Percentiles rank a stretch among this genome's conserved stretches.
phyloP scores from a whole-genome alignment of 1,140 invertebrate genomes.

The Delia radicum region DNA sequence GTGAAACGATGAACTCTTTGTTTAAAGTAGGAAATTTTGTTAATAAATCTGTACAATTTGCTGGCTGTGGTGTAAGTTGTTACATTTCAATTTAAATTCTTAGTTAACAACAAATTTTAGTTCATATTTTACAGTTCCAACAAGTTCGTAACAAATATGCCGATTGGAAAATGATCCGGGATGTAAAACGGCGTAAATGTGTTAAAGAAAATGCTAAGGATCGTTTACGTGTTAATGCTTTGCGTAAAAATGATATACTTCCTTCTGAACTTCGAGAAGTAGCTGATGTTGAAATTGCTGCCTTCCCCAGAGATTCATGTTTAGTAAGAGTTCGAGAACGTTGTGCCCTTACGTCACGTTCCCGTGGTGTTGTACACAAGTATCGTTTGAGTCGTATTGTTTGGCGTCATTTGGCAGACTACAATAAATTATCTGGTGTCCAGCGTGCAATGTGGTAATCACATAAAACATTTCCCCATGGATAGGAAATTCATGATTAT shows the following conservation, averaged over 20 bases:
- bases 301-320: constrained; percentile 74
- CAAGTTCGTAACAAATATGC: constrained; percentile 72
- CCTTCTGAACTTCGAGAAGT: constrained; percentile 74
- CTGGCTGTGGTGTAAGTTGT: constrained; percentile 47
- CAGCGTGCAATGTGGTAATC: constrained; percentile 82
- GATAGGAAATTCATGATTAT: too few relatives aligned
- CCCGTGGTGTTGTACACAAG: constrained; percentile 69
- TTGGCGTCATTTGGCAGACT: constrained; percentile 84
- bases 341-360: constrained; percentile 77
- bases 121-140: constrained; percentile 57
- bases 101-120: neutral
- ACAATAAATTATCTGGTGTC: constrained; percentile 85
- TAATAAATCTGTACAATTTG: constrained; percentile 44
- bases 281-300: constrained; percentile 72
- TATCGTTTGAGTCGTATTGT: constrained; percentile 87
- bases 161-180: constrained; percentile 77
- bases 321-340: constrained; percentile 66
- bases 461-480: too few relatives aligned
- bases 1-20: constrained; percentile 41
- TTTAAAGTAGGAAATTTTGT: constrained; percentile 39
- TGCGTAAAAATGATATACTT: constrained; percentile 79
- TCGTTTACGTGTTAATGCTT: constrained; percentile 71
- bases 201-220: constrained; percentile 70
- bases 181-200: constrained; percentile 75
- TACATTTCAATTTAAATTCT: neutral